Percentiles rank a stretch among this genome's conserved stretches.
Conservation (phyloP, 2,888 invertebrate genomes). For the Dicycla oo region DNA sequence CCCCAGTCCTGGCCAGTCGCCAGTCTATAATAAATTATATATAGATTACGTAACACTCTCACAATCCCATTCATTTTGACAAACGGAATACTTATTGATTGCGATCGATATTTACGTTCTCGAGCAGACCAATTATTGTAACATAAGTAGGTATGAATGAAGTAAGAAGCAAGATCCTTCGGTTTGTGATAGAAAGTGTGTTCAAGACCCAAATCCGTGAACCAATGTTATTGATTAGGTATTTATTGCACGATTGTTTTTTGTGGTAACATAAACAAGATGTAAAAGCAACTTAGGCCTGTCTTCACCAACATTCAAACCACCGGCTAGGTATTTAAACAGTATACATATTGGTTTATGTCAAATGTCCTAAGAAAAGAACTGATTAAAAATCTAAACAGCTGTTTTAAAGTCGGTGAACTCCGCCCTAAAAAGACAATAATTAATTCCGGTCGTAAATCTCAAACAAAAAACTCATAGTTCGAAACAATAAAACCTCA, state of each 20-base stretch:
- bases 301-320: too few relatives aligned
- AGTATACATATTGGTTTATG: too few relatives aligned
- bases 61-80: background rate
- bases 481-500: slow-evolving; percentile 29
- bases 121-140: background rate
- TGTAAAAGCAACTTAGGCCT: slow-evolving; percentile 13
- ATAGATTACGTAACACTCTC: too few relatives aligned
- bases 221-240: slow-evolving; percentile 2
- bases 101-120: background rate
- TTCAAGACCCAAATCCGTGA: background rate
- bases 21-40: too few relatives aligned
- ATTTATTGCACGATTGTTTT: background rate
- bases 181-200: background rate
- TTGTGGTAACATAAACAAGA: background rate
- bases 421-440: slow-evolving; percentile 16
- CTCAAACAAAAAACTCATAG: slow-evolving; percentile 18
- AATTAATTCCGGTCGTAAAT: slow-evolving; percentile 48
- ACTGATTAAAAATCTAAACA: too few relatives aligned
- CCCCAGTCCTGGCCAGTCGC: too few relatives aligned
- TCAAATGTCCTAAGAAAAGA: too few relatives aligned
- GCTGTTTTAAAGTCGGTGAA: too few relatives aligned
- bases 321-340: too few relatives aligned
- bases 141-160: background rate
- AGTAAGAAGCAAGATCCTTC: too few relatives aligned
- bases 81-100: background rate